phyloP scores from a whole-genome alignment of 2,113 vertebrate species.

The Struthio camelus region DNA sequence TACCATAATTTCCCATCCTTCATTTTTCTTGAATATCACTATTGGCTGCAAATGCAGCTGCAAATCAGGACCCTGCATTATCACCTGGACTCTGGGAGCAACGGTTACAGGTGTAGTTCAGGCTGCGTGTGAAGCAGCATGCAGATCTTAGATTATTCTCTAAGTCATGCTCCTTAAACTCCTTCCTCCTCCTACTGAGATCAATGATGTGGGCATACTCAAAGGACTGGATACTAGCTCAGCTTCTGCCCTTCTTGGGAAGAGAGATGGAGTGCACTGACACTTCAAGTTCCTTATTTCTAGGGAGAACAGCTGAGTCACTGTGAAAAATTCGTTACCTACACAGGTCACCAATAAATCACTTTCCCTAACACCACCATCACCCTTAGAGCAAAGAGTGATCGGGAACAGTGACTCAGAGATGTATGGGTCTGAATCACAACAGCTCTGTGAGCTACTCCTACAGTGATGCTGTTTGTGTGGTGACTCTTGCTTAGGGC shows the following conservation, averaged over 20 bases:
- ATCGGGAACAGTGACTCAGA: slow-evolving; percentile 29
- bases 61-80: not conserved
- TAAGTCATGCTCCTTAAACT: not conserved
- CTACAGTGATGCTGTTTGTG: not conserved
- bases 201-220: not conserved
- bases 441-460: not conserved
- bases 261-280: not conserved
- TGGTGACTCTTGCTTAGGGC: not conserved
- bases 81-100: not conserved
- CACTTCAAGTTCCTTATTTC: not conserved
- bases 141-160: not conserved
- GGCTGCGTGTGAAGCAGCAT: not conserved
- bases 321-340: not conserved
- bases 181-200: not conserved
- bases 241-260: not conserved
- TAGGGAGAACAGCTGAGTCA: slow-evolving; percentile 16
- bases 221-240: not conserved
- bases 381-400: not conserved
- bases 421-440: not conserved
- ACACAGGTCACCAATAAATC: slow-evolving; percentile 19
- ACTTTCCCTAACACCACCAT: not conserved
- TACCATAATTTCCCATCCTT: not conserved
- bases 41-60: not conserved
- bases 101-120: not conserved
- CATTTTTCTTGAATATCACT: not conserved